These are phyloP conservation scores for Hippocampus comes DNA, from an alignment of 2,113 vertebrate species.

Conservation along the genomic window DNA sequence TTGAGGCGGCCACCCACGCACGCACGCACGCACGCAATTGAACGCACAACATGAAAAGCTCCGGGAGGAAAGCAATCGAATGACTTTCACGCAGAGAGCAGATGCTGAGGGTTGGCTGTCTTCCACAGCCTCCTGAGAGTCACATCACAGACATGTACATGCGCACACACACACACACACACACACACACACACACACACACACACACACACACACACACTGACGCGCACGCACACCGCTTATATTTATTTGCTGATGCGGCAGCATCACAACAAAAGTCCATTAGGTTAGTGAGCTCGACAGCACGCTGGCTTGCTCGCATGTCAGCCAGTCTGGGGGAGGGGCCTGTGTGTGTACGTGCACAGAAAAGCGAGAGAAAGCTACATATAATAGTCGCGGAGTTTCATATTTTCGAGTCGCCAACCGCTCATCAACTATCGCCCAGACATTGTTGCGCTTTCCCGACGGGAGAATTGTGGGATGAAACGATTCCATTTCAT, in stretches of 20 bases:
- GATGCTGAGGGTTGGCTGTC: conserved; percentile 36
- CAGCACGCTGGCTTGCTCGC: conserved; percentile 2
- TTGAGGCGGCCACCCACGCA: conserved; percentile 22
- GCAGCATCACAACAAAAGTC: conserved; percentile 14
- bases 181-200: too few species aligned
- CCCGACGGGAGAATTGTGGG: too few species aligned
- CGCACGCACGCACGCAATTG: conserved; percentile 1
- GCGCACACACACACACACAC: background rate
- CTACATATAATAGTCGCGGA: conserved; percentile 16
- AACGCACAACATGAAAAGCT: conserved; percentile 29
- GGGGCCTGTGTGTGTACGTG: background rate
- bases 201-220: too few species aligned
- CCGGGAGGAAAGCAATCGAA: conserved; percentile 38
- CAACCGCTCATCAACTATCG: too few species aligned
- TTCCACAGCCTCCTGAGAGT: background rate
- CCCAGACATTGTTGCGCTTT: too few species aligned
- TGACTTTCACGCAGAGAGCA: conserved; percentile 44
- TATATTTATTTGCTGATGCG: too few species aligned
- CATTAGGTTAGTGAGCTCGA: conserved; percentile 40
- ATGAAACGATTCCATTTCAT: background rate
- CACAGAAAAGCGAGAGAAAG: background rate
- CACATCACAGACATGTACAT: background rate
- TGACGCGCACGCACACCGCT: too few species aligned
- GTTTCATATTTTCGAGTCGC: background rate
- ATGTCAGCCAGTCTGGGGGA: background rate